Evolutionary conservation across 2,797 vertebrate species (phyloP), one percentile per base, ranked within the genome.

Genomic region (Pipistrellus kuhlii): DNA sequence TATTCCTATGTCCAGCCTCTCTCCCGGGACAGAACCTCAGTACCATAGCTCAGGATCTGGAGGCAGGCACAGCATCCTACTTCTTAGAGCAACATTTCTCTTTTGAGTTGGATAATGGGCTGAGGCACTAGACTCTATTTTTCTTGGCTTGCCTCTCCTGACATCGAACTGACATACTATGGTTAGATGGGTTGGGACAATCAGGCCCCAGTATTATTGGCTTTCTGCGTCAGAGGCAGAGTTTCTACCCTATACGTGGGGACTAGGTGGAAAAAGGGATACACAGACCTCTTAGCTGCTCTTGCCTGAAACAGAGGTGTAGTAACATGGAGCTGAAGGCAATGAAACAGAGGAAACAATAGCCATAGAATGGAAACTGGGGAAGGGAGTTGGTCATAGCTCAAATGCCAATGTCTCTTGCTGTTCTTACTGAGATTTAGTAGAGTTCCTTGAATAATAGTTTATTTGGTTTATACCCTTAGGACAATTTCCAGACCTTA

Each of bases 401-500:
- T 77, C 59, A 68, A 82, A 86, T 81, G 55, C 53, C 76, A 82
- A 23, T 68, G 35, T 55, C 23, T 48, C 38, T 81, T 94, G 35
- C 35, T 66, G 8, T 55, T 78, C 17, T 82, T 82, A 85, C 21
- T 83, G 25, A 86, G 57, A 85, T 73, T 73, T 57, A 78, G 25
- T n/a, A 66, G 30, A 48, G 91, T 62, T 91, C 53, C 69, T 76
- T 80, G 80, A 85, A 85, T 80, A 62, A 93, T 44, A 38, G 4
- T 93, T 91, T 88, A 86, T 57, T 87, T 86, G 64, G 71, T 93
- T 25, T 85, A 83, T 68, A 32, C 69, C 32, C 62, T 82, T 27
- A 59, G 38, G 80, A 77, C 21, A 91, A 48, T 91, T 91, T 94
- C 35, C 38, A 90, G 80, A 93, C 59, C 35, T 38, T 90, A 91